A percentile compares a stretch with the other conserved stretches of the same genome.
Conservation (phyloP, 2,797 vertebrate genomes). For the Gadopsis marmoratus region DNA sequence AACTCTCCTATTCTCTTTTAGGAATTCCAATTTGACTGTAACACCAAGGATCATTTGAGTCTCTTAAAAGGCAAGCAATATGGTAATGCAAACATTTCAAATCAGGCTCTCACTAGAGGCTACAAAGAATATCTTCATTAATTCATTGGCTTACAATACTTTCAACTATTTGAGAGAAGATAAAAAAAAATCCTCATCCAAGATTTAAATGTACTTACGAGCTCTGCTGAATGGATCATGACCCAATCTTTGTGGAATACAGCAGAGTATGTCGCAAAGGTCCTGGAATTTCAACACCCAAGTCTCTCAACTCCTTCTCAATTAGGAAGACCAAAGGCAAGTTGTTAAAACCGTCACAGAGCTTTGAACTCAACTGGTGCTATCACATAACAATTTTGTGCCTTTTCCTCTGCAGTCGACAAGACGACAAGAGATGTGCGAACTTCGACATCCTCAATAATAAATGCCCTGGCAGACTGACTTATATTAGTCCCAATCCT, state of each 20-base stretch:
- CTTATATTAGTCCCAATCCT: slow-evolving; percentile 58
- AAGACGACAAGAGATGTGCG: neutral
- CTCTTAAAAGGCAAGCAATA: slow-evolving; percentile 53
- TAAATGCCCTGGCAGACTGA: slow-evolving; percentile 42
- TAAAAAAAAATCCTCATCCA: slow-evolving; percentile 47
- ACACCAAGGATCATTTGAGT: slow-evolving; percentile 19
- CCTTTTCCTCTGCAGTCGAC: slow-evolving; percentile 18
- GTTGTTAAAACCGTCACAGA: slow-evolving; percentile 43
- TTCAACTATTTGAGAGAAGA: slow-evolving; percentile 48
- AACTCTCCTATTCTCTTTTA: slow-evolving; percentile 29
- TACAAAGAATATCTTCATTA: slow-evolving; percentile 72
- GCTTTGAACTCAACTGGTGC: slow-evolving; percentile 61
- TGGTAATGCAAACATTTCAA: slow-evolving; percentile 70
- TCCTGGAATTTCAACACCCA: slow-evolving; percentile 43
- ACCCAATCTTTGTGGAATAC: slow-evolving; percentile 66
- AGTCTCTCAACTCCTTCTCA: slow-evolving; percentile 53
- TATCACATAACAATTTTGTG: slow-evolving; percentile 35
- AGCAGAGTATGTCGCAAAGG: slow-evolving; percentile 42
- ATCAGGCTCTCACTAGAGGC: slow-evolving; percentile 62
- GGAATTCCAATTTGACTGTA: slow-evolving; percentile 17
- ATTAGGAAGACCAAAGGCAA: slow-evolving; percentile 67
- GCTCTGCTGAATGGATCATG: slow-evolving; percentile 69
- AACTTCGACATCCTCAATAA: slow-evolving; percentile 46
- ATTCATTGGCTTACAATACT: slow-evolving; percentile 72
- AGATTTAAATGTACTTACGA: slow-evolving; percentile 62